These are phyloP conservation scores for Thyatira batis DNA, from an alignment of 2,888 invertebrate species.

Conservation along the genomic window DNA sequence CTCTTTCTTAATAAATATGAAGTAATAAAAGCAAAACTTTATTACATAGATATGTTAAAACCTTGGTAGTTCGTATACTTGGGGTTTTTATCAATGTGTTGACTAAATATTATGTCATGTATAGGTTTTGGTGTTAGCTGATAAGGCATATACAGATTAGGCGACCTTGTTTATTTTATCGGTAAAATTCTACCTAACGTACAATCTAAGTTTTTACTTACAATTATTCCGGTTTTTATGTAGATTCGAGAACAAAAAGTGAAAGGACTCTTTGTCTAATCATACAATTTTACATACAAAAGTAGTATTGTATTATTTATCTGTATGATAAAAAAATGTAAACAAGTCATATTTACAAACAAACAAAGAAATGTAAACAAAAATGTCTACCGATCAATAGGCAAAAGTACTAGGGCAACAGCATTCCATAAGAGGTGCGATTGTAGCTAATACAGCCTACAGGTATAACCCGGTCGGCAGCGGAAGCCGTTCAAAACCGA, in stretches of 20 bases:
- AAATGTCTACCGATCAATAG: slow-evolving; percentile 45
- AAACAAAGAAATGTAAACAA: slow-evolving; percentile 30
- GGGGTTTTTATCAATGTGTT: background rate
- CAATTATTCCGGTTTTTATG: background rate
- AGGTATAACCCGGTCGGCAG: slow-evolving; percentile 42
- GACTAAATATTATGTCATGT: background rate
- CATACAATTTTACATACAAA: no score
- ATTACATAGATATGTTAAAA: no score
- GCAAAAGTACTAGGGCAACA: slow-evolving; percentile 52
- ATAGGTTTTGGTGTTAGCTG: background rate
- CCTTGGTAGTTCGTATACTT: background rate
- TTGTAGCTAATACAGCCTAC: slow-evolving; percentile 25
- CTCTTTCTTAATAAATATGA: no score
- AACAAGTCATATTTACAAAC: slow-evolving; percentile 35
- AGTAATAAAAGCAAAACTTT: no score
- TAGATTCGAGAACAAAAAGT: no score
- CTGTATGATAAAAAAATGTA: background rate
- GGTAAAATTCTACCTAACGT: background rate
- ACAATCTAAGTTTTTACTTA: background rate
- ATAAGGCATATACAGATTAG: background rate
- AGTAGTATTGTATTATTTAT: background rate
- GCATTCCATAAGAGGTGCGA: slow-evolving; percentile 27
- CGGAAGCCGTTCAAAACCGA: slow-evolving; percentile 24
- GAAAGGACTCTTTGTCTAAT: no score
- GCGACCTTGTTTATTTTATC: background rate